These are phyloP conservation scores for Myathropa florea DNA, from an alignment of 2,888 invertebrate species.

Conservation along the genomic window DNA sequence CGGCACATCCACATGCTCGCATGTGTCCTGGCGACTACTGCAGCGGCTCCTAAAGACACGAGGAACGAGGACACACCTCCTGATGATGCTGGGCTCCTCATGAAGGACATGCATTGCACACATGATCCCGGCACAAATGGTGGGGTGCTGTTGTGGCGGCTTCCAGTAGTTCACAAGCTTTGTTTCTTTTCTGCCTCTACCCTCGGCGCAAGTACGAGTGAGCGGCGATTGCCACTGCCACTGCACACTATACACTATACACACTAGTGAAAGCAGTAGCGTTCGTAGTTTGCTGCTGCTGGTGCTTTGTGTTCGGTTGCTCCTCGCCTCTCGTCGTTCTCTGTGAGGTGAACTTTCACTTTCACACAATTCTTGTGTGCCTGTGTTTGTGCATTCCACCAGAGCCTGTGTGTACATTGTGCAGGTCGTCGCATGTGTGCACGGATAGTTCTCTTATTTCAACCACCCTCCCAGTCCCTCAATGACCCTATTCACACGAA, in stretches of 20 bases:
- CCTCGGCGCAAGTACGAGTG: conserved; percentile 9
- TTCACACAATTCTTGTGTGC: conserved; percentile 30
- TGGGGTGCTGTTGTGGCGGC: background rate
- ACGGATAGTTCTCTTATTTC: conserved; percentile 44
- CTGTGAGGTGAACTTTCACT: conserved; percentile 59
- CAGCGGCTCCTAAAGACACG: conserved; percentile 43
- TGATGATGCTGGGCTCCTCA: conserved; percentile 62
- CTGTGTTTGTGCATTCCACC: conserved; percentile 9
- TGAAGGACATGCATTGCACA: conserved; percentile 68
- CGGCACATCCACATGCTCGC: conserved; percentile 8
- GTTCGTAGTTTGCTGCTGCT: conserved; percentile 17
- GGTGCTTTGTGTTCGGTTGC: conserved; percentile 55
- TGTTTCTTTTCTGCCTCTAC: conserved; percentile 65
- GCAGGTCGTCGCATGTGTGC: conserved; percentile 48
- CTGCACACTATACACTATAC: conserved; percentile 14
- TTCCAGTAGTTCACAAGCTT: conserved; percentile 55
- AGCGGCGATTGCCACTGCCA: conserved; percentile 2
- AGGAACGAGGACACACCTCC: conserved; percentile 44
- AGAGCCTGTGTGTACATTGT: conserved; percentile 15
- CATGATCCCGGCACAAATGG: conserved; percentile 27
- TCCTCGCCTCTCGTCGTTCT: conserved; percentile 22
- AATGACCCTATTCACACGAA: background rate
- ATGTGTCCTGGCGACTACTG: conserved; percentile 22
- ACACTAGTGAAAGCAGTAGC: conserved; percentile 57
- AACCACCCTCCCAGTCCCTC: background rate